Evolutionary conservation across 1,140 invertebrate genomes (phyloP), one percentile per base, ranked within the genome.

Genomic region (Cyclina sinensis): DNA sequence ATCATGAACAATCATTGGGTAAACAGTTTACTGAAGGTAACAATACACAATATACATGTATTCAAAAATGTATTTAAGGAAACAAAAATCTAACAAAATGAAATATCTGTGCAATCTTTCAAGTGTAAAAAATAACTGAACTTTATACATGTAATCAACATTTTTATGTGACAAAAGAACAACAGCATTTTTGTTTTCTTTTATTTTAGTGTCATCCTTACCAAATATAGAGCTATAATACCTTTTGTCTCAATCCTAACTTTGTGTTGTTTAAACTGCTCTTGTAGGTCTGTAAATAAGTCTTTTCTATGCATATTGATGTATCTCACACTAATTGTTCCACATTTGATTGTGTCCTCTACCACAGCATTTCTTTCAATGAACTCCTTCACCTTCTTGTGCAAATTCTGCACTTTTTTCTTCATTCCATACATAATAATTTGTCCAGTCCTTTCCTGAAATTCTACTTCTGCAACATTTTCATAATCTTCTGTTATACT

Each of bases 401-500:
- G 21, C 4, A 86, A 27, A 24, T 59, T 35, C 0, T 78, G 18
- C 11, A 54, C 68, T 32, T 86, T 24, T 27, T 46, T 43, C 18
- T 32, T 48, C 70, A 73, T 62, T 1, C 84, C 84, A 76, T 76
- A 65, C 1, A 86, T 62, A 43, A 43, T 0, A 32, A 86, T 24
- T 27, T 59, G 21, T n/a, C 14, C 35, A 9, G 27, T 24, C 27
- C 0, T 57, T n/a, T 62, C 57, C 3, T 39, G 11, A 37, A 74
- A 27, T 51, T 84, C 62, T 24, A 70, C 14, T 18, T 73, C 82
- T 7, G 82, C 82, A 70, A 21, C 14, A 24, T 70, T 7, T 16
- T 84, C 82, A 73, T 74, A 57, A 0, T n/a, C 46, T 84, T 84
- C 82, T 3, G 82, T 84, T 21, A 74, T 48, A 32, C 37, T 30